A percentile compares a stretch with the other conserved stretches of the same genome.
Evolutionary conservation across 1,140 invertebrate genomes (phyloP).

Genomic region (Psilanteris sp.): DNA sequence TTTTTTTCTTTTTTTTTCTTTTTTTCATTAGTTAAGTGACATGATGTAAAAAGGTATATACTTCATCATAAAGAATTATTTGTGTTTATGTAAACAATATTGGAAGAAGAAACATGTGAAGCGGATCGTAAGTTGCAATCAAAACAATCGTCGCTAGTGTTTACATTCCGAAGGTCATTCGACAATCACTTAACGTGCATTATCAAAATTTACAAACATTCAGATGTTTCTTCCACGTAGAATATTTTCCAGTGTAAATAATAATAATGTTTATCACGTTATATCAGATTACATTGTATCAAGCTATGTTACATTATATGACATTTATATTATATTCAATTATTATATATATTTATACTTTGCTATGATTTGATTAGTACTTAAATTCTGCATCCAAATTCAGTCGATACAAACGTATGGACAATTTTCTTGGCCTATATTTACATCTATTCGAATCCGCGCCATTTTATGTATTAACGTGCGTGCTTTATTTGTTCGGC

Average conservation of each 20-base stretch:
- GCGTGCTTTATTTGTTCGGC: slow-evolving; percentile 69
- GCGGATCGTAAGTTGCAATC: too few relatives aligned
- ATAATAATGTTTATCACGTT: too few relatives aligned
- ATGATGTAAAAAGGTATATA: slow-evolving; percentile 19
- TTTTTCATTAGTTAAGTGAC: slow-evolving; percentile 11
- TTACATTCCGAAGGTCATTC: background rate
- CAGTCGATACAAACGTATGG: slow-evolving; percentile 20
- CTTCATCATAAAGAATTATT: slow-evolving; percentile 4
- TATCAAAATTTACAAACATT: background rate
- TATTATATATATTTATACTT: slow-evolving; percentile 2
- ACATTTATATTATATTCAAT: slow-evolving; percentile 12
- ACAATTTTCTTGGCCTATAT: too few relatives aligned
- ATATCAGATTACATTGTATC: too few relatives aligned
- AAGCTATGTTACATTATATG: too few relatives aligned
- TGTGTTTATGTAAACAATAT: slow-evolving; percentile 17
- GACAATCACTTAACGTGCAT: slow-evolving; percentile 2
- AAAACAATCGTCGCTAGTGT: too few relatives aligned
- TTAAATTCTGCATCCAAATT: slow-evolving; percentile 15
- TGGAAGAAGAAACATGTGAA: slow-evolving; percentile 5
- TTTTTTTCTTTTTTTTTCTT: background rate
- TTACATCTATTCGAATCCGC: too few relatives aligned
- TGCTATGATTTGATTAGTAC: slow-evolving; percentile 11
- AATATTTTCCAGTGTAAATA: background rate
- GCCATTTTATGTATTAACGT: too few relatives aligned
- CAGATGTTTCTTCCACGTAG: slow-evolving; percentile 1